Base-by-base conservation (phyloP, 2,113 vertebrate species). In the Eupsittula cactorum region DNA sequence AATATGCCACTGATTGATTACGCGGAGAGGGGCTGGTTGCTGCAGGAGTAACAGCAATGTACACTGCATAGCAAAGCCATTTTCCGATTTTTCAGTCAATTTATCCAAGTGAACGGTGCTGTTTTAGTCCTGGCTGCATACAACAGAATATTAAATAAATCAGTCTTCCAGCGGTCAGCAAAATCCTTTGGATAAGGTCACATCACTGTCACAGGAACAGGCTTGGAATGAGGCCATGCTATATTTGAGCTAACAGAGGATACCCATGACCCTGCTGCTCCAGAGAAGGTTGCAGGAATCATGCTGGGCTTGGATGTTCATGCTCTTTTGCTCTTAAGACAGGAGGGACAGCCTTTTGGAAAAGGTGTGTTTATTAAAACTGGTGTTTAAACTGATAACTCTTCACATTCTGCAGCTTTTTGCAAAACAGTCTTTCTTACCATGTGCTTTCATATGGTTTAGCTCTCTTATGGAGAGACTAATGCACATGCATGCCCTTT, bases 161-260 rank as follows among this genome's bases (percentile, higher is more conserved):
- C 47, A 88, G 37, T 79, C 73, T 76, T 90, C 44, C 62, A 73
- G 41, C 13, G 73, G 90, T 96, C 96, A 95, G 92, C 95, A 79
- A 91, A 95, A 89, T 78, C 74, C 88, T 84, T 60, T 78, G 78
- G 90, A 47, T 93, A 94, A 92, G 95, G 93, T 96, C 93, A 89
- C 57, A 47, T 68, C 88, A 21, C 53, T 92, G 75, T 86, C 8
- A 1, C 76, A 86, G 79, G 62, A 81, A 2, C 86, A 87, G 62
- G 44, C 39, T 82, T 95, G 95, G 95, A 93, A 55, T 1, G 4
- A 21, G 39, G 88, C 95, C 86, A 31, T 10, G 80, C 92, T 95
- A 73, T 92, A 92, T 96, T 88, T 93, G 92, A 94, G 73, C 86
- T 37, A 65, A 60, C 44, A 92, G 88, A 92, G 86, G 77, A 62